Conservation (phyloP, 2,113 vertebrate genomes). For the Ovibos moschatus region DNA sequence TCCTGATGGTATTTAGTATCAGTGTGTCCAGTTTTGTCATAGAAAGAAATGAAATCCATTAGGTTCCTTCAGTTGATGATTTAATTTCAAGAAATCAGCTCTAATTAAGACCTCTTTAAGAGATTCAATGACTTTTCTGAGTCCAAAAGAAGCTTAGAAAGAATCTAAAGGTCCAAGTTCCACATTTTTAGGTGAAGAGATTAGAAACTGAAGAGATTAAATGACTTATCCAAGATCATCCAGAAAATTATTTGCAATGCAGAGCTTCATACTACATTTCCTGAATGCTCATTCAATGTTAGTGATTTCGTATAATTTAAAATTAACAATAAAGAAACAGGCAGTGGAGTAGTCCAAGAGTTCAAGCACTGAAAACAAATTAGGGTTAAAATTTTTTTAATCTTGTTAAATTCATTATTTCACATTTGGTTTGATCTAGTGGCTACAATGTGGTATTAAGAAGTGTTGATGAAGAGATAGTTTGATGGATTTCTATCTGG, state of each 20-base stretch:
- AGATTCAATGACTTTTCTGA: neutral
- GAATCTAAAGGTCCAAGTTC: neutral
- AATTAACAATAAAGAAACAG: neutral
- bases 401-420: neutral
- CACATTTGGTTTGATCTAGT: neutral
- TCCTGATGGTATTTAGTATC: neutral
- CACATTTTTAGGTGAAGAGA: neutral
- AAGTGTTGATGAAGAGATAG: neutral
- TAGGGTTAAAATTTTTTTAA: neutral
- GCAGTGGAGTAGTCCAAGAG: neutral
- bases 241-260: neutral
- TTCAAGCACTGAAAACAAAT: neutral
- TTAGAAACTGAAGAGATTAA: slow-evolving; percentile 17
- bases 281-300: neutral
- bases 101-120: neutral
- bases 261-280: neutral
- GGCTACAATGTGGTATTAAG: neutral
- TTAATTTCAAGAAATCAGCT: neutral
- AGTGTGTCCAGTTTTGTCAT: neutral
- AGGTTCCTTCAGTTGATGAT: neutral
- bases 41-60: neutral
- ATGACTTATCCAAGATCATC: neutral
- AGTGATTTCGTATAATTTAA: neutral
- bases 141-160: neutral
- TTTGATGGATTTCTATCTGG: neutral